Base-by-base conservation (phyloP, 2,113 vertebrate species). In the Ochotona princeps region DNA sequence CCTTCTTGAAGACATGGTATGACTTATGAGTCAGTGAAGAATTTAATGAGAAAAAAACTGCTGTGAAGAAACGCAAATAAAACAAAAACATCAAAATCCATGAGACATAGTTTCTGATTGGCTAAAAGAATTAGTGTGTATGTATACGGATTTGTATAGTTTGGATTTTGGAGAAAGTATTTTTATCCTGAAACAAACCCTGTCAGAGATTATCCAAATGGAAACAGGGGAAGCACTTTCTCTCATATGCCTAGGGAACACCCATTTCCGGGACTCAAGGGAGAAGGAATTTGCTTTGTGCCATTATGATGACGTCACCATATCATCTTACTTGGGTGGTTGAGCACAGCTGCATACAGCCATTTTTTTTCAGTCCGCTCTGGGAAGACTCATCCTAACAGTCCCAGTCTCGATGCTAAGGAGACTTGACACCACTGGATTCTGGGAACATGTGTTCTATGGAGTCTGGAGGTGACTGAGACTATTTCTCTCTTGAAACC, bases 191-290 rank as follows among this genome's bases (percentile, higher is more conserved):
- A 78, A 51, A 35, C 47, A 88, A 88, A 61, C 51, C 63, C 38
- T 67, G 69, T 32, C 9, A 79, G 74, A 72, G 51, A 82, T 79
- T 57, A 21, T 67, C 61, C 66, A 28, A 79, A 90, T 79, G 79
- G 35, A 32, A 57, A 47, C 4, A 20, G 14, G 83, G 78, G 63
- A 93, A 94, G n/a, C 57, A 47, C 49, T 92, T 88, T 84, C 47
- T 93, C 30, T 87, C 32, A 20, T 4, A 23, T 60, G 38, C 66
- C 18, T n/a, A 61, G 44, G 80, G 9, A 66, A 8, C 70, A 76
- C 89, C 87, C 76, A 89, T 93, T 91, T 95, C 81, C 32, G 23
- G 57, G 79, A 74, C 94, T 83, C 94, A 2, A n/a, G 88, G 79
- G 90, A 95, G 49, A 82, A 35, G 69, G 74, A 30, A 5, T 79